A percentile compares a stretch with the other conserved stretches of the same genome.
phyloP scores from a whole-genome alignment of 2,888 invertebrate species.

The Acanthosepion pharaonis region DNA sequence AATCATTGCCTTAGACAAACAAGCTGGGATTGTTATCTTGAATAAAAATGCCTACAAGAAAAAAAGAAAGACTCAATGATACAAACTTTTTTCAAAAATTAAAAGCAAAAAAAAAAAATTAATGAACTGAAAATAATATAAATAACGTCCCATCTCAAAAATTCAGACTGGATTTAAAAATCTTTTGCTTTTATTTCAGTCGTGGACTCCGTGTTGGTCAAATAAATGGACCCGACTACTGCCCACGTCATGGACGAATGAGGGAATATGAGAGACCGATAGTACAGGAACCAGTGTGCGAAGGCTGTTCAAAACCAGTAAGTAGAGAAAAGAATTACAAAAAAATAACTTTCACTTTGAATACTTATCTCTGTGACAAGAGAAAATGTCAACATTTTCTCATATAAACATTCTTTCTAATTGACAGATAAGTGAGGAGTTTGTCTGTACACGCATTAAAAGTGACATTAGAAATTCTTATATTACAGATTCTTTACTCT shows the following conservation, averaged over 20 bases:
- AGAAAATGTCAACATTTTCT: too few species aligned
- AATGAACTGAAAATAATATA: not conserved
- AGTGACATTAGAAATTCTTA: too few species aligned
- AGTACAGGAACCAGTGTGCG: slow-evolving; percentile 44
- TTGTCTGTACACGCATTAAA: too few species aligned
- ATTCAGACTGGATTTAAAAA: not conserved
- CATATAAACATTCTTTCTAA: too few species aligned
- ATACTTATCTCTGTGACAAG: not conserved
- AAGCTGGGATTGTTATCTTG: too few species aligned
- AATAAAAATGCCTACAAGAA: too few species aligned
- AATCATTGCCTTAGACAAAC: too few species aligned
- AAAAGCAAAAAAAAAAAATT: not conserved
- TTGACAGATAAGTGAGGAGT: too few species aligned
- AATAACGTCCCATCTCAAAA: not conserved
- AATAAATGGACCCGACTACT: slow-evolving; percentile 70
- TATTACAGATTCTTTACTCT: too few species aligned
- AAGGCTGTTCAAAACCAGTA: slow-evolving; percentile 23
- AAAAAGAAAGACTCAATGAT: too few species aligned
- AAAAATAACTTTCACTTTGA: not conserved
- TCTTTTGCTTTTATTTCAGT: slow-evolving; percentile 54
- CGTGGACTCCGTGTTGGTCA: slow-evolving; percentile 67
- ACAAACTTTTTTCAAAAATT: too few species aligned
- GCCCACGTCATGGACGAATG: slow-evolving; percentile 61
- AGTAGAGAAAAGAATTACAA: not conserved
- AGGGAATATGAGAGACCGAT: slow-evolving; percentile 52